These are phyloP conservation scores for Blastomussa wellsi DNA, from an alignment of 92 coral and sea anemone genomes.

Conservation along the genomic window DNA sequence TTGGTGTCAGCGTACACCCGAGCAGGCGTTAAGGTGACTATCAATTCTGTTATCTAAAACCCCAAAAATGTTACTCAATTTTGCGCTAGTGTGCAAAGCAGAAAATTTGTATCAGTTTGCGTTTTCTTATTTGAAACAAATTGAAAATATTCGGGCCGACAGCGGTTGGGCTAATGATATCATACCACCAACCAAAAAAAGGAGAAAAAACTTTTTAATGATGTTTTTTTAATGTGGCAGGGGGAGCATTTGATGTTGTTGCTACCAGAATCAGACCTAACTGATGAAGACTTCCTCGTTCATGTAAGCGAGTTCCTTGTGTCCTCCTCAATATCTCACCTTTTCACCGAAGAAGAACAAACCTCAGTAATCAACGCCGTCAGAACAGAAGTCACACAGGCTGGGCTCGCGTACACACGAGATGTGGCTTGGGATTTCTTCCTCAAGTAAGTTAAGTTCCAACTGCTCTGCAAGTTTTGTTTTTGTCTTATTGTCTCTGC, in stretches of 20 bases:
- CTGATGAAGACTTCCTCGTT: slow-evolving; percentile 83
- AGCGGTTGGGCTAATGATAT: neutral
- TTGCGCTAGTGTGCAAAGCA: neutral
- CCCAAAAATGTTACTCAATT: neutral
- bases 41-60: too few relatives aligned
- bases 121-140: neutral
- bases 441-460: slow-evolving; percentile 85
- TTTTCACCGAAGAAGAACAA: slow-evolving; percentile 96
- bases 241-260: slow-evolving; percentile 90
- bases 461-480: too few relatives aligned
- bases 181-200: neutral
- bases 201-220: neutral
- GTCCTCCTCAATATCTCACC: slow-evolving; percentile 92
- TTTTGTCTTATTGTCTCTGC: too few relatives aligned
- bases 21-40: slow-evolving; percentile 95
- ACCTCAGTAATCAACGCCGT: slow-evolving; percentile 98
- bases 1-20: slow-evolving; percentile 91
- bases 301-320: slow-evolving; percentile 96
- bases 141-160: neutral
- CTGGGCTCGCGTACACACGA: slow-evolving; percentile 96
- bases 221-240: slow-evolving; percentile 44
- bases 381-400: slow-evolving; percentile 97
- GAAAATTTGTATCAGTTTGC: neutral
- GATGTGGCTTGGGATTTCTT: slow-evolving; percentile 99
- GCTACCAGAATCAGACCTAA: slow-evolving; percentile 88